Evolutionary conservation across 2,113 vertebrate genomes (phyloP), one percentile per base, ranked within the genome.

Genomic region (Lates calcarifer): DNA sequence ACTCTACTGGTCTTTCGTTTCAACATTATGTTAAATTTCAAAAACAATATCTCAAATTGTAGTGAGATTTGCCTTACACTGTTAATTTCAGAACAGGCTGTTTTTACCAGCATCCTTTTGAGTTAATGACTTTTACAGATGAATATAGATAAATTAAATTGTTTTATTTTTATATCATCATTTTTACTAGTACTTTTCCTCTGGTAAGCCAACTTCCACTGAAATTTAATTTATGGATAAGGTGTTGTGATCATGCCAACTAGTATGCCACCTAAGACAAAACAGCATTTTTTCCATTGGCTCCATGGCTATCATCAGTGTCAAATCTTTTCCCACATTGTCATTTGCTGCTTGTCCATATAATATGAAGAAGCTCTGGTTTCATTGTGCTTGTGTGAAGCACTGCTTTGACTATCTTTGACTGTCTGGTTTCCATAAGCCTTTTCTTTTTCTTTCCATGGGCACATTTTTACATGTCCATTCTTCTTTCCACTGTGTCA

Each of bases 401-500:
- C 63, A 9, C 49, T 22, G 55, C 61, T 75, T 68, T 65, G 49
- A 66, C 70, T n/a, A 39, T 26, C 12, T 13, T 10, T 14, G 35
- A 9, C 33, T 57, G 35, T 12, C 33, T 57, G 11, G 5, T 71
- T 85, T 83, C 77, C 60, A 74, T 70, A 33, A 4, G 31, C 49
- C 22, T 37, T 53, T 55, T 68, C 5, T 26, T 22, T 81, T 65
- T 70, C 56, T 61, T 80, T 68, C 51, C 74, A 41, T 22, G 3
- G 47, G 45, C 53, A 28, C 73, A 78, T 62, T 47, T 82, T 57
- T 67, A 77, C 71, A 64, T 26, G 66, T 72, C 47, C 57, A 81
- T 90, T 79, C 35, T 81, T 89, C 76, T 68, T 26, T 51, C 26
- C 41, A 15, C 51, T 80, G 53, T 76, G 78, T 84, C 73, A 69